Base-by-base conservation (phyloP, 2,113 vertebrate species). In the Argyrosomus japonicus region DNA sequence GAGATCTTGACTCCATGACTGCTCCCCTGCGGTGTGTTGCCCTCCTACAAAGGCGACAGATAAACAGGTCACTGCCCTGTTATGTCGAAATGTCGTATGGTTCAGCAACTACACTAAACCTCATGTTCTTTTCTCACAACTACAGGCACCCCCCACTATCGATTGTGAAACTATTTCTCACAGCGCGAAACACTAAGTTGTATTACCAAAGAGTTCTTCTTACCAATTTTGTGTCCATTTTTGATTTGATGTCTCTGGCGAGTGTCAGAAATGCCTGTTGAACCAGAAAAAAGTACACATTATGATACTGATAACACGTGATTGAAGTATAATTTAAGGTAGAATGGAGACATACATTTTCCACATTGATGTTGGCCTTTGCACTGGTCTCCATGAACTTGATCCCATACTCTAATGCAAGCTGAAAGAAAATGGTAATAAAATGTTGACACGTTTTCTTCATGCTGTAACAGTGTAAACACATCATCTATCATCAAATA, bases 311-410 rank as follows among this genome's bases (percentile, higher is more conserved):
- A 64, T 53, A 21, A 18, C 8, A 15, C 18, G 5, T 3, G 17
- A 76, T 50, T 18, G 17, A 48, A 58, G 8, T 54, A 11, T 3
- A 29, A 60, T 5, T 47, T 7, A 65, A 68, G 17, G 25, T 57
- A 27, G 23, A 63, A 23, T 0, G 2, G 11, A 17, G 87, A 95
- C 98, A 96, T 89, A 99, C 98, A 0, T 97, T 98, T 91, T 99
- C 98, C 91, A 99, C 97, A 8, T 99, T 99, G 87, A 99, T 99
- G 88, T 99, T 99, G 75, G 98, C 96, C 93, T 99, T 99, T 13
- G 98, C 98, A 6, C 98, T 99, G 36, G 98, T 99, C 94, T 99
- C 98, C 97, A 99, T 98, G 92, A 99, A 99, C 87, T 99, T 99
- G 87, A 99, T 98, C 32, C 97, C 97, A 14, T 96, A 99, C 86